These are phyloP conservation scores for Hydroisotoma schaefferi DNA, from an alignment of 2,888 invertebrate genomes.

Conservation along the genomic window DNA sequence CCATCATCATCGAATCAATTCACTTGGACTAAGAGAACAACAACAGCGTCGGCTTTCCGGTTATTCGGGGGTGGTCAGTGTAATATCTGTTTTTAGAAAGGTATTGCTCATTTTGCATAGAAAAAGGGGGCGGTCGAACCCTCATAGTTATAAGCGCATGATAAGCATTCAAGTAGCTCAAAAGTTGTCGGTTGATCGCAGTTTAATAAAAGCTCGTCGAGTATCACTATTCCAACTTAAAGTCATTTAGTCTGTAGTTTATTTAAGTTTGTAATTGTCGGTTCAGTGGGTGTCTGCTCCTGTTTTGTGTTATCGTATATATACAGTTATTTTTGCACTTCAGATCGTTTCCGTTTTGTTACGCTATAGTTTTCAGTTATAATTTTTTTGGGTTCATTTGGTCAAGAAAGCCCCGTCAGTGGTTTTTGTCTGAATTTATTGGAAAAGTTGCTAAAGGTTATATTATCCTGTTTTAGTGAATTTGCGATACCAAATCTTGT, in stretches of 20 bases:
- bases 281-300: constrained; percentile 3
- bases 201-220: constrained; percentile 1
- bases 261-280: too few species aligned
- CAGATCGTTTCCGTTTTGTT: too few species aligned
- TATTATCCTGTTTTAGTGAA: constrained; percentile 29
- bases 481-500: constrained; percentile 8
- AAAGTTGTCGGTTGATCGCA: not conserved
- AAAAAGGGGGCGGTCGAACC: not conserved
- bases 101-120: constrained; percentile 19
- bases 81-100: constrained; percentile 38
- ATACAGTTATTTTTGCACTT: constrained; percentile 6
- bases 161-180: not conserved
- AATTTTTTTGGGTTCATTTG: not conserved
- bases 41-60: constrained; percentile 6
- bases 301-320: not conserved
- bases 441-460: constrained; percentile 6
- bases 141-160: too few species aligned
- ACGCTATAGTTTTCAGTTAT: not conserved
- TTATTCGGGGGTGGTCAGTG: constrained; percentile 38
- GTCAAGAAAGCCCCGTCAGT: not conserved
- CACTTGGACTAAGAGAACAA: constrained; percentile 2
- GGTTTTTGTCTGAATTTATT: too few species aligned
- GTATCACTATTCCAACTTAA: not conserved
- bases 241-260: not conserved
- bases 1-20: constrained; percentile 10